A percentile compares a stretch with the other conserved stretches of the same genome.
Conservation (phyloP, 2,113 vertebrate species). For the Thamnaconus septentrionalis region DNA sequence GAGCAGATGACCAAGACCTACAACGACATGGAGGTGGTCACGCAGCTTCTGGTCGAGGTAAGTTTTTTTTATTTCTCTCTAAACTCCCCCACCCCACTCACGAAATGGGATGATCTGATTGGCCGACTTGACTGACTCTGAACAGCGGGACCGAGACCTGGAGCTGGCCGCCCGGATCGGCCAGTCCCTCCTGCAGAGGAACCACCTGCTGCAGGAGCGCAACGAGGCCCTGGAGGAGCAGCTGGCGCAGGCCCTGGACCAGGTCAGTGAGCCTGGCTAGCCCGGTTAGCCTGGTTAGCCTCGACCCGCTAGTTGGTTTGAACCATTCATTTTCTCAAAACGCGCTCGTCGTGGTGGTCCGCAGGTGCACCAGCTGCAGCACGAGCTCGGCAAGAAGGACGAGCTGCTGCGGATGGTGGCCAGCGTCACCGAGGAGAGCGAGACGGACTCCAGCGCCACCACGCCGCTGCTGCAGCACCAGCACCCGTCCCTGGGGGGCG, state of each 20-base stretch:
- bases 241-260: constrained; percentile 87
- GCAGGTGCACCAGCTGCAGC: constrained; percentile 95
- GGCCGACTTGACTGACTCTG: constrained; percentile 20
- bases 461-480: constrained; percentile 80
- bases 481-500: constrained; percentile 7
- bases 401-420: constrained; percentile 92
- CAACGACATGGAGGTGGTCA: constrained; percentile 91
- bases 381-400: constrained; percentile 93
- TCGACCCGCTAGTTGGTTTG: neutral
- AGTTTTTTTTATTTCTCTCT: neutral
- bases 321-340: neutral
- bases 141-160: constrained; percentile 91
- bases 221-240: constrained; percentile 94
- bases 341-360: neutral
- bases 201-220: constrained; percentile 88
- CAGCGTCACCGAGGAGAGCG: constrained; percentile 91
- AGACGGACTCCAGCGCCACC: constrained; percentile 89
- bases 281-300: no score
- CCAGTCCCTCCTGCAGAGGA: constrained; percentile 93
- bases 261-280: constrained; percentile 67
- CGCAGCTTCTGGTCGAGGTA: constrained; percentile 92
- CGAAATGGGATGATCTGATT: constrained; percentile 4
- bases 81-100: neutral
- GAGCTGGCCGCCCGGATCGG: constrained; percentile 96
- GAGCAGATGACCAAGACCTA: constrained; percentile 90